These are phyloP conservation scores for Acropternis orthonyx DNA, from an alignment of 2,797 vertebrate genomes.

Conservation along the genomic window DNA sequence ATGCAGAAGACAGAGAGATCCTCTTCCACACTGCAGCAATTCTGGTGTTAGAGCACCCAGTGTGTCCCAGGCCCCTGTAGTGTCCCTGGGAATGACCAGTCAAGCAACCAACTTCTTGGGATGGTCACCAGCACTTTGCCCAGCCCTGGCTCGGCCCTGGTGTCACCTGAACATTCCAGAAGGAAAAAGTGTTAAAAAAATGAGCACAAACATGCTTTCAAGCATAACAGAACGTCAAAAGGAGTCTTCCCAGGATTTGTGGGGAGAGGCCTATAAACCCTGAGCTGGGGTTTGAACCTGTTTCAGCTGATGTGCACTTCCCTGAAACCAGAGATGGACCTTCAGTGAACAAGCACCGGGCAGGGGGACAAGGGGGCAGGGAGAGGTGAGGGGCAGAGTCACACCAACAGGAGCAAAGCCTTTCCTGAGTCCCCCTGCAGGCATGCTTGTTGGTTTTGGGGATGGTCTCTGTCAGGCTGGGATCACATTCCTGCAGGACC, in stretches of 20 bases:
- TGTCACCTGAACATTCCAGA: neutral
- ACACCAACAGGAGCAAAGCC: neutral
- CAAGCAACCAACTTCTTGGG: neutral
- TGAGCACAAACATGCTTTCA: neutral
- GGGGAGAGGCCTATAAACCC: neutral
- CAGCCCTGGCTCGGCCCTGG: neutral
- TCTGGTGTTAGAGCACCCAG: neutral
- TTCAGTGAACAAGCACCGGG: neutral
- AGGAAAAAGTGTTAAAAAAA: neutral
- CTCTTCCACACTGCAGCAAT: neutral
- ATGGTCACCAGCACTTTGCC: neutral
- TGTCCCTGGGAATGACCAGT: neutral
- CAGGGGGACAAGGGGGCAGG: fast-evolving
- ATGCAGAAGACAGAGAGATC: neutral
- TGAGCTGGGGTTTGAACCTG: neutral
- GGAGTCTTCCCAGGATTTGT: neutral
- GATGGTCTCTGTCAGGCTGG: neutral
- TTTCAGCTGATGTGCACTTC: neutral
- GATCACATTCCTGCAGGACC: neutral
- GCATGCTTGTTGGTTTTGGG: neutral
- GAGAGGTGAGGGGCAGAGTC: neutral
- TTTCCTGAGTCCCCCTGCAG: neutral
- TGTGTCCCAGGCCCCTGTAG: neutral
- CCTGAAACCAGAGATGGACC: neutral
- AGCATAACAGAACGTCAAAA: neutral